A percentile compares a stretch with the other conserved stretches of the same genome.
Evolutionary conservation across 92 coral and sea anemone species (phyloP).

Genomic region (Blastomussa wellsi): DNA sequence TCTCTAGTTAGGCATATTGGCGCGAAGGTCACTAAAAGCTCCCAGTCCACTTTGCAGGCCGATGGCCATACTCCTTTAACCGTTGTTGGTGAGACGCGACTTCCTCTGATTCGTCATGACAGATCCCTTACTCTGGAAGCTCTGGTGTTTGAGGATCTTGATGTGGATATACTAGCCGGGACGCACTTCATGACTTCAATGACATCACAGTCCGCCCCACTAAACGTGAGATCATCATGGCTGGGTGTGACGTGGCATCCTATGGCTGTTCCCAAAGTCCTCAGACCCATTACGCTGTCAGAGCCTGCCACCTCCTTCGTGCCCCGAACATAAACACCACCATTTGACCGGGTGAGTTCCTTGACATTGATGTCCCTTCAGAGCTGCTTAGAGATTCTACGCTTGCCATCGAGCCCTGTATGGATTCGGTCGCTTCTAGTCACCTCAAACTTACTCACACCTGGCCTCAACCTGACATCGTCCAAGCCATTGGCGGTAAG

Average conservation of each 20-base stretch:
- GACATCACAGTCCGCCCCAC: conserved; percentile 54
- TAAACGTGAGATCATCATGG: conserved; percentile 40
- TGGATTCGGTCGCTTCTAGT: conserved; percentile 26
- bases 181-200: conserved; percentile 42
- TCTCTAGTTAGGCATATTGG: conserved; percentile 28
- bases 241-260: too few species aligned
- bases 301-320: conserved; percentile 35
- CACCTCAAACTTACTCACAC: conserved; percentile 25
- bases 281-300: conserved; percentile 23
- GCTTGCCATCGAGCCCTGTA: conserved; percentile 40
- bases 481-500: conserved; percentile 37
- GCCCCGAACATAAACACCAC: conserved; percentile 17
- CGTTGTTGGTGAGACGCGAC: conserved; percentile 33
- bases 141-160: conserved; percentile 38
- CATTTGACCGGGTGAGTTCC: conserved; percentile 41
- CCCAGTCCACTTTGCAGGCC: conserved; percentile 42
- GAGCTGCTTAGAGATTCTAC: conserved; percentile 26
- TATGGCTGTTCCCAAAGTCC: conserved; percentile 1
- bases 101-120: conserved; percentile 29
- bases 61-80: conserved; percentile 45
- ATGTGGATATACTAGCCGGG: conserved; percentile 48
- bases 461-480: conserved; percentile 44
- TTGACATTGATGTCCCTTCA: conserved; percentile 30
- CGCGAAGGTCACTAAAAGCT: conserved; percentile 38
- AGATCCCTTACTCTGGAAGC: conserved; percentile 37